These are phyloP conservation scores for Oxyruncus cristatus DNA, from an alignment of 2,113 vertebrate species.

Conservation along the genomic window DNA sequence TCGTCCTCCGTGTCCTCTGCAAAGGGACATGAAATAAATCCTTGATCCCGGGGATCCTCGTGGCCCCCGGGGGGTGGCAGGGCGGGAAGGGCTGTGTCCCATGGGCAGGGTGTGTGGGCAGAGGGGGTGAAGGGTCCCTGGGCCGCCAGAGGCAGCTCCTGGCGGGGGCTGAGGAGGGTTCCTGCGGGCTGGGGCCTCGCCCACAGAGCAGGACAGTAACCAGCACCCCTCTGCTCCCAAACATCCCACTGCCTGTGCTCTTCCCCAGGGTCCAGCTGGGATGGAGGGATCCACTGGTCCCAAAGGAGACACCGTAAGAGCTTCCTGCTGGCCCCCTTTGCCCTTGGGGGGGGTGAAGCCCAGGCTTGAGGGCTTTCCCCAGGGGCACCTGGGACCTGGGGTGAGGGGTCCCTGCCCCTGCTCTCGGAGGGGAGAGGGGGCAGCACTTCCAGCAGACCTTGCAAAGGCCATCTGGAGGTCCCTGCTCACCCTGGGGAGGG, in stretches of 20 bases:
- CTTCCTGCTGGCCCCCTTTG: not conserved
- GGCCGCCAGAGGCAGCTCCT: not conserved
- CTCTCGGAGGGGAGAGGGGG: not conserved
- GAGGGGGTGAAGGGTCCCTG: not conserved
- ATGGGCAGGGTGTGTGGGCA: no score
- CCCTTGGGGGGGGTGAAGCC: not conserved
- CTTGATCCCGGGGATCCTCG: not conserved
- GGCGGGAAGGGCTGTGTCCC: not conserved
- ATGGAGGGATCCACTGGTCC: constrained; percentile 73
- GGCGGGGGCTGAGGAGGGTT: not conserved
- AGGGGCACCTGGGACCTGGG: not conserved
- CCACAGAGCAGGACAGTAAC: not conserved
- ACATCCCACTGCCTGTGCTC: not conserved
- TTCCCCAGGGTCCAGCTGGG: constrained; percentile 77
- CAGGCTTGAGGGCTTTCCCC: not conserved
- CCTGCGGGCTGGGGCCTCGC: not conserved
- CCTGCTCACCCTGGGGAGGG: not conserved
- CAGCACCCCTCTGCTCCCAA: not conserved
- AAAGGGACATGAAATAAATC: rapidly evolving
- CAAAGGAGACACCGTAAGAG: constrained; percentile 83
- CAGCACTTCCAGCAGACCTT: not conserved
- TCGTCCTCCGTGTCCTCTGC: rapidly evolving
- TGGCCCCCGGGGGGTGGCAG: rapidly evolving
- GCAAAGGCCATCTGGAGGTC: not conserved
- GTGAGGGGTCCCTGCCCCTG: not conserved